Conservation (phyloP, 2,113 vertebrate species). For the Pardalotus punctatus region DNA sequence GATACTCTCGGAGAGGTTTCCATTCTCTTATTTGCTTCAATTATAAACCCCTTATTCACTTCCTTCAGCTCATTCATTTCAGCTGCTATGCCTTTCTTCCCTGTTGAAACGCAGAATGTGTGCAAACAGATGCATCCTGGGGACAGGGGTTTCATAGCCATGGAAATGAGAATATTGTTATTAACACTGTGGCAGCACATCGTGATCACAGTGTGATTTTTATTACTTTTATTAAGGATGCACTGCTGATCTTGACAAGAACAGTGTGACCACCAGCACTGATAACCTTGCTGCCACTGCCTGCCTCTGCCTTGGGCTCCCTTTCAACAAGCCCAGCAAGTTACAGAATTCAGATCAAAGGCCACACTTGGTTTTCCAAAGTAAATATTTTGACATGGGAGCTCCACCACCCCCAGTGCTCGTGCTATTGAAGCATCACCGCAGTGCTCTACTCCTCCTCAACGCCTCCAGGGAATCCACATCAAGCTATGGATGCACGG, state of each 20-base stretch:
- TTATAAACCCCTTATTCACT: not conserved
- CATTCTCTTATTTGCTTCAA: not conserved
- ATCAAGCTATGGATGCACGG: not conserved
- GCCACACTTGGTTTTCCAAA: not conserved
- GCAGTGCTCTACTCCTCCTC: not conserved
- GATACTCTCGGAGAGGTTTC: not conserved
- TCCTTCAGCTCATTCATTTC: not conserved
- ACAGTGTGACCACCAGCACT: not conserved
- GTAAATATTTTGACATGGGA: slow-evolving; percentile 48
- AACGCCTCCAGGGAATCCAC: slow-evolving; percentile 3
- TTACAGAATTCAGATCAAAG: slow-evolving; percentile 28
- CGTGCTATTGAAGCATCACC: not conserved
- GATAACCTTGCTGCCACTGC: not conserved
- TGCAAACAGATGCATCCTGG: not conserved
- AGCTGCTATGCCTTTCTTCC: not conserved
- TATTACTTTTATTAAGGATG: not conserved
- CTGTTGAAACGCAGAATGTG: not conserved
- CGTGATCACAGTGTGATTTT: not conserved
- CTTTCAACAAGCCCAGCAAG: not conserved
- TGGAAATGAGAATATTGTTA: not conserved
- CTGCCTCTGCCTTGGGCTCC: not conserved
- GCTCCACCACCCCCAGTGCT: not conserved
- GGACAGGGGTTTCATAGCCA: not conserved
- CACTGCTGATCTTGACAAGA: not conserved
- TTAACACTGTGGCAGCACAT: not conserved